Base-by-base conservation (phyloP, 2,797 vertebrate species). In the Macropodus opercularis region DNA sequence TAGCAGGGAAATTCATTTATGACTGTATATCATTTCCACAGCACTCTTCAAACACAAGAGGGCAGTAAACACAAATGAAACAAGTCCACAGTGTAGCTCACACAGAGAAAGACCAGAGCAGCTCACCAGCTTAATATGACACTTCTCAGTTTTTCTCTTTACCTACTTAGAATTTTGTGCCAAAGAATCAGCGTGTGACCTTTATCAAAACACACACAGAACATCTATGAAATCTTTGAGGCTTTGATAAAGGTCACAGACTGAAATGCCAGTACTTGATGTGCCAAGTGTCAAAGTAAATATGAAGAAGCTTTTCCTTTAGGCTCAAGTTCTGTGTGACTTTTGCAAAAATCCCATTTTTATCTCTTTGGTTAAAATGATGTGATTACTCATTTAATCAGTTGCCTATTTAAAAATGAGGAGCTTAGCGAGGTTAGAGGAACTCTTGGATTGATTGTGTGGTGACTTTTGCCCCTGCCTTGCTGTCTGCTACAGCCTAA, bases 391-490 rank as follows among this genome's bases (percentile, higher is more conserved):
- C 11, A 46, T 75, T 52, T 56, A 13, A 49, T 46, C 14, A 24
- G 10, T 42, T 68, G 8, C 61, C 47, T 9, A 73, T 62, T 61
- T 17, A 54, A 31, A 63, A 70, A 55, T 57, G 61, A 69, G 58
- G 27, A n/a, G 55, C 77, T 75, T 68, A 69, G 23, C 55, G 18
- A 21, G 60, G 48, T 41, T 55, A 57, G 39, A 23, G 22, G 43
- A 18, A 18, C 22, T 55, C 66, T 67, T 47, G 14, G 40, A 77
- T 51, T 69, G 86, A 87, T 36, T 77, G 73, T 15, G 21, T n/a
- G 8, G 3, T 64, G 87, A 80, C 87, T 85, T 93, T 93, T 87
- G 87, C 72, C 83, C 89, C 82, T 49, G 90, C 87, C 83, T 85
- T 51, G 91, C 88, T 94, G 92, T 93, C 86, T 83, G 77, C 79